phyloP scores from a whole-genome alignment of 92 coral and sea anemone genomes.

The Actinernus sp. region DNA sequence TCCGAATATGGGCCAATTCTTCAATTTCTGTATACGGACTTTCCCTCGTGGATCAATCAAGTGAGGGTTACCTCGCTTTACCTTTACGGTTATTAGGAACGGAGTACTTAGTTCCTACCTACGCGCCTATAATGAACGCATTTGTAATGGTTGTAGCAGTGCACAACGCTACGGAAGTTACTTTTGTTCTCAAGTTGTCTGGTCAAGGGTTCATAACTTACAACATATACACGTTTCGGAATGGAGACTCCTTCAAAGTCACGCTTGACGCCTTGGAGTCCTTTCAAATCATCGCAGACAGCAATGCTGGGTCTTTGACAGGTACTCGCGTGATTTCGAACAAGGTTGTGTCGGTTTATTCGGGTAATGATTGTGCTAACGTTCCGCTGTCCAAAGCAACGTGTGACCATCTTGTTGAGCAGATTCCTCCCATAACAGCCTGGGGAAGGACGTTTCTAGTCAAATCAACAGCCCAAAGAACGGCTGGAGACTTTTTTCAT shows the following conservation, averaged over 20 bases:
- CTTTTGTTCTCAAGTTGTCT: conserved; percentile 39
- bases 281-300: conserved; percentile 66
- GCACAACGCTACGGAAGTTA: conserved; percentile 54
- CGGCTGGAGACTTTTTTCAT: conserved; percentile 68
- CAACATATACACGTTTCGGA: not conserved
- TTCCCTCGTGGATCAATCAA: conserved; percentile 21
- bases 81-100: conserved; percentile 65
- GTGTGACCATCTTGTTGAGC: conserved; percentile 92
- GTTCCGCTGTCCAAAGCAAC: conserved; percentile 35
- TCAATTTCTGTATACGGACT: conserved; percentile 78
- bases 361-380: conserved; percentile 90
- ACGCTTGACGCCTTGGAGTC: conserved; percentile 51
- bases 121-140: conserved; percentile 34
- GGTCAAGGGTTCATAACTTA: conserved; percentile 12
- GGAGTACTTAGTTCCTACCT: conserved; percentile 81
- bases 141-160: conserved; percentile 78
- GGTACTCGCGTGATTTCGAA: conserved; percentile 77
- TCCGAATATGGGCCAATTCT: conserved; percentile 65
- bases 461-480: conserved; percentile 54
- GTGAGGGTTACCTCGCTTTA: conserved; percentile 86
- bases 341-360: conserved; percentile 82
- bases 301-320: conserved; percentile 50
- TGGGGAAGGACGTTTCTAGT: conserved; percentile 84
- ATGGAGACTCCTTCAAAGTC: conserved; percentile 60
- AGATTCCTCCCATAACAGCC: conserved; percentile 75